phyloP scores from a whole-genome alignment of 2,113 vertebrate genomes.

The Pedetes capensis region DNA sequence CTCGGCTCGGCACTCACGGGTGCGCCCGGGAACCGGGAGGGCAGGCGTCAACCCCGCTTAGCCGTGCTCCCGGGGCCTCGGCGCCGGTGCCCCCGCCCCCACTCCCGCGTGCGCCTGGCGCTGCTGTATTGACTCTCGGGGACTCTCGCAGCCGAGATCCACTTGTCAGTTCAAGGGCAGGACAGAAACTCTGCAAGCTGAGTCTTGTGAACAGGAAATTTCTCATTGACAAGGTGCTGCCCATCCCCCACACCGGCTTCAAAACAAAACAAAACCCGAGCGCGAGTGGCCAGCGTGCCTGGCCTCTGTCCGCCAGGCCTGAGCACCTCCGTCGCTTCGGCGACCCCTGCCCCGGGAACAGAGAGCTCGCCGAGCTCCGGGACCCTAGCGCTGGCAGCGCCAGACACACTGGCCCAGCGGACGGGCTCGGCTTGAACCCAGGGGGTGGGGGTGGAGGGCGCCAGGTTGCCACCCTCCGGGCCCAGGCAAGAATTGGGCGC shows the following conservation, averaged over 20 bases:
- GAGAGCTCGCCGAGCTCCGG: not conserved
- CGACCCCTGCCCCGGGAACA: not conserved
- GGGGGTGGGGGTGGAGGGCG: not conserved
- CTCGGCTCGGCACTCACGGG: constrained; percentile 55
- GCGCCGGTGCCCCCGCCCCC: constrained; percentile 66
- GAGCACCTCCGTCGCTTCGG: constrained; percentile 52
- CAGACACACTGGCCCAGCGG: not conserved
- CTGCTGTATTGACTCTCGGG: constrained; percentile 78
- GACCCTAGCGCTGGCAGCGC: not conserved
- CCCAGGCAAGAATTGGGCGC: not conserved
- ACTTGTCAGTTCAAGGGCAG: constrained; percentile 89
- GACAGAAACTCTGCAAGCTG: constrained; percentile 83
- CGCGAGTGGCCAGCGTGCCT: constrained; percentile 62
- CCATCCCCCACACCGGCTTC: constrained; percentile 71
- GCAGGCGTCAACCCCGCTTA: constrained; percentile 42
- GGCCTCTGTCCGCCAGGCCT: constrained; percentile 64
- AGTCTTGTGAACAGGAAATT: constrained; percentile 85
- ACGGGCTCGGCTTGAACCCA: not conserved
- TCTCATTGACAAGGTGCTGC: constrained; percentile 82
- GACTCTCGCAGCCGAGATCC: constrained; percentile 81
- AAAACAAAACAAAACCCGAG: constrained; percentile 77
- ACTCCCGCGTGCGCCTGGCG: constrained; percentile 64
- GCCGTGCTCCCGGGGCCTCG: constrained; percentile 23
- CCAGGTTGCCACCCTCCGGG: not conserved
- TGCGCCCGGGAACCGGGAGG: constrained; percentile 62